Base-by-base conservation (phyloP, 1,140 invertebrate species). In the Phocides pigmalion region DNA sequence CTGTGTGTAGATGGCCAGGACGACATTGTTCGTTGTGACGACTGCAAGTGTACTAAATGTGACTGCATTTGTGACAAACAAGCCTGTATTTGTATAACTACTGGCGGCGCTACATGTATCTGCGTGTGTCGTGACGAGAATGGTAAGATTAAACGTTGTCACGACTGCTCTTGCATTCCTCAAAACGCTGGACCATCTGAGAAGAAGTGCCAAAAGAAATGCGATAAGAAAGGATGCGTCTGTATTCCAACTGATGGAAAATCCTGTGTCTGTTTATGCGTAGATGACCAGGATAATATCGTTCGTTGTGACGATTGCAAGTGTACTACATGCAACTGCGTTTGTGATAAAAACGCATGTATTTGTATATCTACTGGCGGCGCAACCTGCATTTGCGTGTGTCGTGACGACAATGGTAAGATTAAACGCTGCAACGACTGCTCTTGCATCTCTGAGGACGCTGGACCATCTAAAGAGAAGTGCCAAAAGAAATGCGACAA, bases 221-320 rank as follows among this genome's bases (percentile, higher is more conserved):
- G 70, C 16, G 61, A 68, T 17, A 77, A 72, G 12, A 12, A 49
- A 5, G 63, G 41, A 12, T 84, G 77, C 35, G 49, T 69, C 5
- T 78, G 79, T 17, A 19, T 74, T 0, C 15, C 16, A 2, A 69
- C 53, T 47, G 54, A 62, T 22, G 20, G 20, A 22, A 32, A 32
- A 32, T 32, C 61, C 15, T 76, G 70, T 19, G 19, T 81, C 47
- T 79, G 76, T 25, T 47, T 79, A 5, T 73, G 66, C 28, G 12
- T 68, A 8, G 64, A 82, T 47, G 61, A 37, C 0, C 66, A 74
- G n/a, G 73, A 69, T 0, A 69, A 75, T 3, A 69, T 79, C 14
- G 41, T 70, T 0, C 51, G 19, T 3, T 76, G 79, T 17, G 54
- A 76, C 25, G 73, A 74, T n/a, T 82, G 78, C 56, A 64, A 67